A percentile compares a stretch with the other conserved stretches of the same genome.
phyloP scores from a whole-genome alignment of 2,797 vertebrate genomes.

The Enteromius viviparus region DNA sequence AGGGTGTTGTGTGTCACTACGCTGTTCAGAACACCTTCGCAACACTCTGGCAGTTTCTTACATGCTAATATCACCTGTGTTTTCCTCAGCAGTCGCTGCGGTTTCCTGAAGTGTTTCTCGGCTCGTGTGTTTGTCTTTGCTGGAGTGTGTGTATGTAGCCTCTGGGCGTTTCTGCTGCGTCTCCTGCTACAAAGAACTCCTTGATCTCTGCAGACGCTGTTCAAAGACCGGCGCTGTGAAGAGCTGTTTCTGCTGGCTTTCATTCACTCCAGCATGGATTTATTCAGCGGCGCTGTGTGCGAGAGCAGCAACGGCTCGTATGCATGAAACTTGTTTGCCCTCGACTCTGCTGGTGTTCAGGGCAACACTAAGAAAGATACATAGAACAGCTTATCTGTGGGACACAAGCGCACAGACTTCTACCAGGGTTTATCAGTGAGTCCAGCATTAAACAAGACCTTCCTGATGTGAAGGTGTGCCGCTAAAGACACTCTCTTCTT shows the following conservation, averaged over 20 bases:
- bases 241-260: conserved; percentile 52
- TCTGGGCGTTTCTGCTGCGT: conserved; percentile 48
- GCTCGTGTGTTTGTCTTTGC: conserved; percentile 1
- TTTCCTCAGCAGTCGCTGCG: background rate
- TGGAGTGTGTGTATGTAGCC: background rate
- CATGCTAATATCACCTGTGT: background rate
- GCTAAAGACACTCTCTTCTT: background rate
- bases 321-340: conserved; percentile 66
- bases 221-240: conserved; percentile 59
- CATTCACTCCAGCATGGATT: conserved; percentile 66
- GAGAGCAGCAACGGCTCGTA: conserved; percentile 37
- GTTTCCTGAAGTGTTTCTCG: background rate
- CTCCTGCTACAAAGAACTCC: conserved; percentile 64
- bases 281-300: conserved; percentile 56
- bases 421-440: background rate
- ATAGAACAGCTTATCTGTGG: conserved; percentile 64
- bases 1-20: background rate
- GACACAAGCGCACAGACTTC: conserved; percentile 14
- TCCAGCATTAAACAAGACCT: conserved; percentile 4
- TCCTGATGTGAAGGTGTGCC: background rate
- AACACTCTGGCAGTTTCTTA: background rate
- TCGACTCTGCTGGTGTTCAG: conserved; percentile 65
- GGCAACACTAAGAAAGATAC: conserved; percentile 53
- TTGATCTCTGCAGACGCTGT: conserved; percentile 46
- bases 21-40: background rate